Evolutionary conservation across 2,888 invertebrate species (phyloP).

Genomic region (Sesamia inferens): DNA sequence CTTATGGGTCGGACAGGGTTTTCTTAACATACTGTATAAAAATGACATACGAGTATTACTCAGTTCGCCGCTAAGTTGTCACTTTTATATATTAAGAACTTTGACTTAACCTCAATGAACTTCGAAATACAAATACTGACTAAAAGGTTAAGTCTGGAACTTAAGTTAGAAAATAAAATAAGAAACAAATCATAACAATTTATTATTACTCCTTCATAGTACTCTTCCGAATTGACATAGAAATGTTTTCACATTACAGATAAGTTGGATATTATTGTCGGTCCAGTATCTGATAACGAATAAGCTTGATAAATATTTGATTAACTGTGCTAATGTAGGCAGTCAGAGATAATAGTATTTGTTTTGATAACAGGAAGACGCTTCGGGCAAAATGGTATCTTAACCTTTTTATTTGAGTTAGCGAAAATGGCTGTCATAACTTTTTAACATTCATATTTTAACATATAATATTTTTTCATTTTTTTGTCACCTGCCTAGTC

Average conservation of each 20-base stretch:
- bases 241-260: slow-evolving; percentile 27
- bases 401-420: slow-evolving; percentile 12
- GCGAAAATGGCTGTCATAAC: background rate
- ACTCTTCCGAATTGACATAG: slow-evolving; percentile 12
- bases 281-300: slow-evolving; percentile 39
- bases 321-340: slow-evolving; percentile 31
- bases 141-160: too few relatives aligned
- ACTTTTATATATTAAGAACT: too few relatives aligned
- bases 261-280: slow-evolving; percentile 28
- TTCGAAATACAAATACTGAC: too few relatives aligned
- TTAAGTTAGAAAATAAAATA: background rate
- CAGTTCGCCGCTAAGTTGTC: too few relatives aligned
- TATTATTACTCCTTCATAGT: background rate
- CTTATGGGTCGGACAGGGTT: too few relatives aligned
- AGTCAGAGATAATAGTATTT: slow-evolving; percentile 33
- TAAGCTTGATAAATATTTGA: slow-evolving; percentile 45
- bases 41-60: too few relatives aligned
- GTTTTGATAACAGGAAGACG: slow-evolving; percentile 43
- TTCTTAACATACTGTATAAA: too few relatives aligned
- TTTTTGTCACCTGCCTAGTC: background rate
- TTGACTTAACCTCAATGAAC: too few relatives aligned
- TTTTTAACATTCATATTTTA: too few relatives aligned
- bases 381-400: background rate
- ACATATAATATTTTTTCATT: background rate
- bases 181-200: background rate